These are phyloP conservation scores for Eciton burchellii DNA, from an alignment of 1,140 invertebrate species.

Conservation along the genomic window DNA sequence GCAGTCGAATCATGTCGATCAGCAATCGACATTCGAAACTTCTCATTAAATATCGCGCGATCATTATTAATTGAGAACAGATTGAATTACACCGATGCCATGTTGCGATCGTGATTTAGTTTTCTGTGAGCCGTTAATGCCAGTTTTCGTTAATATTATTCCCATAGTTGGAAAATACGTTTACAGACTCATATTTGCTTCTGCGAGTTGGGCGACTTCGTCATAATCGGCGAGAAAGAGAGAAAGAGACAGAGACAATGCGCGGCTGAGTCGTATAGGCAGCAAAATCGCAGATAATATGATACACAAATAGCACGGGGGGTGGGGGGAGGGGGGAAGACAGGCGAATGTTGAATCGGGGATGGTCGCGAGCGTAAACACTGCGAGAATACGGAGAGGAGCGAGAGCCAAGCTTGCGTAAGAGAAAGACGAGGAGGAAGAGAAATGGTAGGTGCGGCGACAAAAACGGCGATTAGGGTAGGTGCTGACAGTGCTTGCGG, in stretches of 20 bases:
- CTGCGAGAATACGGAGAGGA: slow-evolving; percentile 25
- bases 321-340: neutral
- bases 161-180: neutral
- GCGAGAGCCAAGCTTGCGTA: slow-evolving; percentile 31
- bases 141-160: neutral
- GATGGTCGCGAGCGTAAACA: slow-evolving; percentile 59
- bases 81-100: neutral
- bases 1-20: neutral
- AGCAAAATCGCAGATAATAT: neutral
- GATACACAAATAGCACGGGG: slow-evolving; percentile 1
- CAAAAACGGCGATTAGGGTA: slow-evolving; percentile 77
- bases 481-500: slow-evolving; percentile 75
- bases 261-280: neutral
- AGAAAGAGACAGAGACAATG: neutral
- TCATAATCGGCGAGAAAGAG: too few relatives aligned
- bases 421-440: slow-evolving; percentile 64
- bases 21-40: neutral
- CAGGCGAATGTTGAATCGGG: neutral
- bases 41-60: neutral
- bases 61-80: slow-evolving; percentile 6
- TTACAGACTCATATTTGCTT: neutral
- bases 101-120: neutral
- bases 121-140: neutral
- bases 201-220: neutral
- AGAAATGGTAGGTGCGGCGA: slow-evolving; percentile 70